Percentiles rank a stretch among this genome's conserved stretches.
These are phyloP conservation scores for Haliaeetus leucogaster DNA, from an alignment of 2,113 vertebrate species.

Conservation along the genomic window DNA sequence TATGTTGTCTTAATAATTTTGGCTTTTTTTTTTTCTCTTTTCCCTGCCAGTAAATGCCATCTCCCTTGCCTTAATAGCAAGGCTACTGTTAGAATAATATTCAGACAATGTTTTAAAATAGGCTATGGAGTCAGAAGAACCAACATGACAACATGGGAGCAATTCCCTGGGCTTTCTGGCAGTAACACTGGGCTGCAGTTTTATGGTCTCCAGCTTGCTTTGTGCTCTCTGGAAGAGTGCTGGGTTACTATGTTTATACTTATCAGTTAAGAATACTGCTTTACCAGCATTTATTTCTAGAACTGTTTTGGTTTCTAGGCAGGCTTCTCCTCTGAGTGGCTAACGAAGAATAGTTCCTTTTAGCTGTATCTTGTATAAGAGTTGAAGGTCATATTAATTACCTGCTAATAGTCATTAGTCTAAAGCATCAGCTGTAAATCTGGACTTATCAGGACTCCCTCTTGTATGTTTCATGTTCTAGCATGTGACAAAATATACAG, in stretches of 20 bases:
- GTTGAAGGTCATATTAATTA: background rate
- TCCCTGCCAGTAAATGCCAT: background rate
- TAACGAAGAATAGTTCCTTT: background rate
- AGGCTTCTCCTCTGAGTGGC: background rate
- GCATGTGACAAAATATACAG: background rate
- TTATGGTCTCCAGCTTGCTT: background rate
- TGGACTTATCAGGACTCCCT: background rate
- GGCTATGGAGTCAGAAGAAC: background rate
- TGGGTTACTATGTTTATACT: conserved; percentile 2
- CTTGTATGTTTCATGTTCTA: background rate
- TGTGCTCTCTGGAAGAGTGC: background rate
- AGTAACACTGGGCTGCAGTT: background rate
- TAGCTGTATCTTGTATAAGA: background rate
- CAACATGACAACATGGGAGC: background rate
- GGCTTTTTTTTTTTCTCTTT: no score
- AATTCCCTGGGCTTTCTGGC: background rate
- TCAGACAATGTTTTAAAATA: background rate
- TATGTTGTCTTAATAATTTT: background rate
- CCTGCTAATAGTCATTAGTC: background rate
- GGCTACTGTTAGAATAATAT: background rate
- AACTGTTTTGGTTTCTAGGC: background rate
- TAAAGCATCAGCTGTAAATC: background rate
- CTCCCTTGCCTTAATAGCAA: background rate
- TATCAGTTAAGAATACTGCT: background rate
- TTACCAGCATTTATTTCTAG: conserved; percentile 24